phyloP scores from a whole-genome alignment of 2,113 vertebrate species.

The Amia ocellicauda region DNA sequence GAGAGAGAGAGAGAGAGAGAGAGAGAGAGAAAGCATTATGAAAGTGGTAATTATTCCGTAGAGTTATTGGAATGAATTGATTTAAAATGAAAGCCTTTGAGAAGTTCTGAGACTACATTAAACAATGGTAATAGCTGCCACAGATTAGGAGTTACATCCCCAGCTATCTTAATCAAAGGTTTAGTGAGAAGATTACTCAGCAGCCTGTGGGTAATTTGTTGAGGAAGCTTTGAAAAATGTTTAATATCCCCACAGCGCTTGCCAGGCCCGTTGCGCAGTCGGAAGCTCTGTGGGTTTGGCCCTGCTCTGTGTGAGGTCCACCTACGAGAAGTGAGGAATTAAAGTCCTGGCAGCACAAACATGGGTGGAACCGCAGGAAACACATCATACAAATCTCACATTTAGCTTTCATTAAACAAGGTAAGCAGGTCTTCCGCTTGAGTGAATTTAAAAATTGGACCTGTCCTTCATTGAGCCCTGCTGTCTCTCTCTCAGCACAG shows the following conservation, averaged over 20 bases:
- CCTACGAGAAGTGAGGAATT: constrained; percentile 7
- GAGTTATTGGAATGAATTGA: neutral
- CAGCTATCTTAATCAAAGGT: constrained; percentile 14
- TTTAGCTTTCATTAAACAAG: constrained; percentile 25
- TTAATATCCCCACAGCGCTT: constrained; percentile 7
- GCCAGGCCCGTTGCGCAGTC: constrained; percentile 3
- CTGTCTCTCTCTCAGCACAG: too few relatives aligned
- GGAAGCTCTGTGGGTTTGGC: constrained; percentile 19
- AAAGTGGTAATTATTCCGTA: neutral
- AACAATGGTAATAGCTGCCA: constrained; percentile 8
- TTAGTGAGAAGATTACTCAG: constrained; percentile 8
- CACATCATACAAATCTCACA: constrained; percentile 19
- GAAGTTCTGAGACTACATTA: neutral
- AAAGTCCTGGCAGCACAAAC: constrained; percentile 26
- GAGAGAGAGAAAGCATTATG: neutral
- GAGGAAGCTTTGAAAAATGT: neutral
- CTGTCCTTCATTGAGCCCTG: too few relatives aligned
- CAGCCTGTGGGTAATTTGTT: neutral
- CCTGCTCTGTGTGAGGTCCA: constrained; percentile 30
- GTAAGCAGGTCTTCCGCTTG: neutral
- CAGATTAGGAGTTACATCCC: constrained; percentile 10
- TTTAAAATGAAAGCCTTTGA: neutral
- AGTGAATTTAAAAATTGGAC: too few relatives aligned
- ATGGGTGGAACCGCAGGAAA: constrained; percentile 15
- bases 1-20: neutral